Evolutionary conservation across 2,888 invertebrate species (phyloP).

Genomic region (Scelioninae gen. 1): DNA sequence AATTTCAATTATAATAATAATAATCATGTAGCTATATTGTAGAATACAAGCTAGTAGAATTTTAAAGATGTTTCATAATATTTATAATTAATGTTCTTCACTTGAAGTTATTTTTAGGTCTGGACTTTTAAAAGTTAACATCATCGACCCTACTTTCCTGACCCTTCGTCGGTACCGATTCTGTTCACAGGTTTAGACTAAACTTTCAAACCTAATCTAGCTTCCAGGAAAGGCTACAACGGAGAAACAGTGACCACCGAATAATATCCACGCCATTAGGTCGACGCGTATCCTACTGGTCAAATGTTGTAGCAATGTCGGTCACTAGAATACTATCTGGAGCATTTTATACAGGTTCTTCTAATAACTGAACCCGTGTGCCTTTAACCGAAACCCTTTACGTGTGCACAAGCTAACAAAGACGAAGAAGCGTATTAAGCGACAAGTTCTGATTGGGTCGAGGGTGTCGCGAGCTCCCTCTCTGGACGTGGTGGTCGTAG

Average conservation of each 20-base stretch:
- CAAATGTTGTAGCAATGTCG: slow-evolving; percentile 18
- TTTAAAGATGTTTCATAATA: too few species aligned
- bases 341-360: not conserved
- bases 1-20: too few species aligned
- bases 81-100: too few species aligned
- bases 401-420: slow-evolving; percentile 4
- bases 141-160: too few species aligned
- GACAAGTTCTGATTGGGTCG: slow-evolving; percentile 33
- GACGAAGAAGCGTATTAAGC: slow-evolving; percentile 15
- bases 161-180: too few species aligned
- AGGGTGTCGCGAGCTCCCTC: slow-evolving; percentile 66
- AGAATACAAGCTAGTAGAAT: too few species aligned
- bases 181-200: too few species aligned
- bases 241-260: slow-evolving; percentile 2
- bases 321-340: not conserved
- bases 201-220: not conserved
- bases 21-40: too few species aligned
- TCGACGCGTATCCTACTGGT: too few species aligned
- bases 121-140: too few species aligned
- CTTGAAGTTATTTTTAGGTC: too few species aligned
- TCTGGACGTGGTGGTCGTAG: slow-evolving; percentile 56
- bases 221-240: not conserved
- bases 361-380: too few species aligned
- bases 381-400: not conserved
- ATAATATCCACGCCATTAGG: slow-evolving; percentile 51